Evolutionary conservation across 2,113 vertebrate species (phyloP), one percentile per base, ranked within the genome.

Genomic region (Charina bottae): DNA sequence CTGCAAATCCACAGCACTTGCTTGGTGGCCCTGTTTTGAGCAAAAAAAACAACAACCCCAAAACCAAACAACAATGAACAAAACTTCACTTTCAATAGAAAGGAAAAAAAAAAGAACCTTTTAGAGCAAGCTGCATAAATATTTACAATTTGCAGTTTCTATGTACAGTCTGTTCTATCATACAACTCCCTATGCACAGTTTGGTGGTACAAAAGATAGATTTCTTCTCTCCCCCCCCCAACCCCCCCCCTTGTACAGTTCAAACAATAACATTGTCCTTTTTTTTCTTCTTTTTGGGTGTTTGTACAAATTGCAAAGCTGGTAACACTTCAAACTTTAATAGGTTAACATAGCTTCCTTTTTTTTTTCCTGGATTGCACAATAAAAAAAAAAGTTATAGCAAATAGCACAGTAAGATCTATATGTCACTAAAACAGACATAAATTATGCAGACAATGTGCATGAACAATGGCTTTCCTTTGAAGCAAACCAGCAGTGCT

Each of bases 131-230:
- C 97, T 95, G 98, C 94, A 97, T 97, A 96, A 98, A 98, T 98
- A 98, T 98, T 97, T 98, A 98, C 98, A 98, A 97, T 98, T 96
- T 96, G 95, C 97, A 96, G 95, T 97, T 97, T 97, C 91, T 98
- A 98, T 97, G 96, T 96, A 97, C 98, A 98, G 97, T 97, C 97
- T 97, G 93, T 64, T 97, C 96, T 98, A 97, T 97, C 90, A 93
- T 95, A 98, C 98, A 93, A 94, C 97, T 95, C 97, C 94, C 96
- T 96, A 96, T 94, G 97, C 97, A 96, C 97, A 97, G 95, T 97
- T 96, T 95, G 95, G 95, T 96, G 96, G 95, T 96, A 97, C 97
- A 97, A 97, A 94, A 95, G 95, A 96, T 60, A 95, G 93, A 89
- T 60, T 92, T 89, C 64, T 24, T 26, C n/a, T 26, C n/a, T 55